Percentiles rank a stretch among this genome's conserved stretches.
These are phyloP conservation scores for Deroptyus accipitrinus DNA, from an alignment of 2,113 vertebrate species.

Conservation along the genomic window DNA sequence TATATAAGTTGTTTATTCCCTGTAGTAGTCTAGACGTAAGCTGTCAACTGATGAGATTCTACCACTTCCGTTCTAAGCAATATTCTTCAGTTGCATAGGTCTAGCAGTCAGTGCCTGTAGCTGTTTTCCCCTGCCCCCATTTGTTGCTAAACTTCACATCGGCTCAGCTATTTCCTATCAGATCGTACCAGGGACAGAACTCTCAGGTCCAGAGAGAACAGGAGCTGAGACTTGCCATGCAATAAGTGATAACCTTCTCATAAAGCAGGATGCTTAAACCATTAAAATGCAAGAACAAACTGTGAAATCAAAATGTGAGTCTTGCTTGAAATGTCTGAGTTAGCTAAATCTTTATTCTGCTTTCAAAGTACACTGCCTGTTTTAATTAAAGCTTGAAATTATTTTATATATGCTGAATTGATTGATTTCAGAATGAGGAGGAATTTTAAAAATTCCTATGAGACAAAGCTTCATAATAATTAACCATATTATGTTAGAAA, in stretches of 20 bases:
- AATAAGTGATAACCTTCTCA: neutral
- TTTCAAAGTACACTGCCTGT: neutral
- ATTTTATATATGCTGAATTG: neutral
- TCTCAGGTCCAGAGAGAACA: neutral
- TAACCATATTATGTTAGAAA: neutral
- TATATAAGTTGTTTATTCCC: neutral
- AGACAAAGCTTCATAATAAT: neutral
- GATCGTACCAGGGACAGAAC: neutral
- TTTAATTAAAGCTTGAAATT: conserved; percentile 38
- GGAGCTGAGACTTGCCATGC: neutral
- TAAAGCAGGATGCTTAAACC: neutral
- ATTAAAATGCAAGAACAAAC: conserved; percentile 23
- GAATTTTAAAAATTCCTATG: neutral
- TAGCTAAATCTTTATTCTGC: neutral
- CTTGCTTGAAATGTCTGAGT: neutral
- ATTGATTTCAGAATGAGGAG: neutral
- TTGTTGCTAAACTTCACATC: neutral
- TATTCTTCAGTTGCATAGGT: neutral
- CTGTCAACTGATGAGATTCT: neutral
- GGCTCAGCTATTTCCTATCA: neutral
- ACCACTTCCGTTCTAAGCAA: neutral
- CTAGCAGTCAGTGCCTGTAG: neutral
- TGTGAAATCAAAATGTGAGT: conserved; percentile 19
- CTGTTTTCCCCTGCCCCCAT: neutral
- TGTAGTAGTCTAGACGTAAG: neutral